Percentiles rank a stretch among this genome's conserved stretches.
Evolutionary conservation across 2,888 invertebrate genomes (phyloP).

Genomic region (Pollenia amentaria): DNA sequence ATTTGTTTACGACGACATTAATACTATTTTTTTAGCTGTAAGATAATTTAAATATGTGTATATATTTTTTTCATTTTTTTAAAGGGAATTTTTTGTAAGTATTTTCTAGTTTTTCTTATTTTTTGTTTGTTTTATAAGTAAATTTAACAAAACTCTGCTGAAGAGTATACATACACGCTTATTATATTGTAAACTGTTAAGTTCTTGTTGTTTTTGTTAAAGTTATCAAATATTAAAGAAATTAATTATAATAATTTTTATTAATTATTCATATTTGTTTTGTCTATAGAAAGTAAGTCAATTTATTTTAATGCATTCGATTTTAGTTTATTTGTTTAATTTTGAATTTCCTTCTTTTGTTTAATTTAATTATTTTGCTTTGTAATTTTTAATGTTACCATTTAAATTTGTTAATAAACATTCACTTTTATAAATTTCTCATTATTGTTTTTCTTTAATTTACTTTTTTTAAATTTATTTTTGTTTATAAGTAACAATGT

Average conservation of each 20-base stretch:
- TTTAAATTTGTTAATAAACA: slow-evolving; percentile 73
- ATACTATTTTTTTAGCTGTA: slow-evolving; percentile 65
- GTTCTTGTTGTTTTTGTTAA: slow-evolving; percentile 55
- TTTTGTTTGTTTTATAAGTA: slow-evolving; percentile 77
- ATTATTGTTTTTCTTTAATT: slow-evolving; percentile 62
- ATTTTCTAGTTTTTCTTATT: slow-evolving; percentile 72
- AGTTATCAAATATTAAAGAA: slow-evolving; percentile 61
- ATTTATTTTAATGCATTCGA: slow-evolving; percentile 60
- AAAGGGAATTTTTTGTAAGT: slow-evolving; percentile 53
- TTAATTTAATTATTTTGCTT: slow-evolving; percentile 57
- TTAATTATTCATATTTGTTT: slow-evolving; percentile 50
- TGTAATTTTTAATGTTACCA: slow-evolving; percentile 59
- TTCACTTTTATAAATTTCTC: slow-evolving; percentile 60
- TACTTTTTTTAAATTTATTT: slow-evolving; percentile 64
- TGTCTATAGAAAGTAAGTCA: slow-evolving; percentile 66
- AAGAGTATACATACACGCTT: slow-evolving; percentile 77
- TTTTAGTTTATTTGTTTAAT: slow-evolving; percentile 63
- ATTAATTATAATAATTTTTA: slow-evolving; percentile 47
- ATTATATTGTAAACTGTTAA: slow-evolving; percentile 68
- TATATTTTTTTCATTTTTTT: slow-evolving; percentile 47
- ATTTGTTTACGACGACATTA: slow-evolving; percentile 69
- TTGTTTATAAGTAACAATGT: slow-evolving; percentile 81
- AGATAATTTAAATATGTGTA: slow-evolving; percentile 59
- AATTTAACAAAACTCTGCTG: slow-evolving; percentile 80
- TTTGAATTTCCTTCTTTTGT: slow-evolving; percentile 52